Evolutionary conservation across 30 jellyfish, hydroid and myxozoan species (phyloP).

Genomic region (Sanderia malayensis): DNA sequence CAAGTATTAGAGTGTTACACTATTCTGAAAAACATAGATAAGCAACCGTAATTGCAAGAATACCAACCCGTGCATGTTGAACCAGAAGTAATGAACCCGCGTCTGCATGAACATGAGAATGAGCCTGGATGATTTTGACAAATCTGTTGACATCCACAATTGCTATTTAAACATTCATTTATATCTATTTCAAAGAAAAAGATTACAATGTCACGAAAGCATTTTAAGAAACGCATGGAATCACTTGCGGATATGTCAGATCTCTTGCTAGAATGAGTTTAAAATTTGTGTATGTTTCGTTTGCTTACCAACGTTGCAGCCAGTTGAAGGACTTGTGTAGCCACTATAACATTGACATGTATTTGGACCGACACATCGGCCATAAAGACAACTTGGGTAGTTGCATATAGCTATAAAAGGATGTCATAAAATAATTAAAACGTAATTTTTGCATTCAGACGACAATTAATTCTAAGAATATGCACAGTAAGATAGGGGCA

Average conservation of each 20-base stretch:
- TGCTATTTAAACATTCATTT: slow-evolving; percentile 43
- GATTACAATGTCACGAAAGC: too few species aligned
- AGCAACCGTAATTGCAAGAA: too few species aligned
- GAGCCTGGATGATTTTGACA: slow-evolving; percentile 51
- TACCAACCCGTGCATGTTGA: slow-evolving; percentile 14
- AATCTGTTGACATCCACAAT: slow-evolving; percentile 66
- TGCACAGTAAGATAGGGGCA: too few species aligned
- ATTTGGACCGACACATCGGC: neutral
- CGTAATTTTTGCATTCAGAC: too few species aligned
- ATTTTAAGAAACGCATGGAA: too few species aligned
- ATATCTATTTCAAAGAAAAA: slow-evolving; percentile 27
- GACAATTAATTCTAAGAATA: too few species aligned
- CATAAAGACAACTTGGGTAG: neutral
- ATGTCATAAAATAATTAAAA: too few species aligned
- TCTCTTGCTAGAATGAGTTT: too few species aligned
- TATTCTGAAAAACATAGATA: too few species aligned
- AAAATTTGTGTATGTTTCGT: too few species aligned
- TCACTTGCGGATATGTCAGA: too few species aligned
- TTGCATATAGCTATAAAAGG: neutral
- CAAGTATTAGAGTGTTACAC: too few species aligned
- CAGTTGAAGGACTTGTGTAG: neutral
- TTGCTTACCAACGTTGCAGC: neutral
- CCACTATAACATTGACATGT: neutral
- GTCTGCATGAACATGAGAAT: slow-evolving; percentile 43
- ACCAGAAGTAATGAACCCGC: slow-evolving; percentile 36